These are phyloP conservation scores for human (Homo sapiens) DNA, from an alignment of 2,113 vertebrate species.

Conservation along the genomic window DNA sequence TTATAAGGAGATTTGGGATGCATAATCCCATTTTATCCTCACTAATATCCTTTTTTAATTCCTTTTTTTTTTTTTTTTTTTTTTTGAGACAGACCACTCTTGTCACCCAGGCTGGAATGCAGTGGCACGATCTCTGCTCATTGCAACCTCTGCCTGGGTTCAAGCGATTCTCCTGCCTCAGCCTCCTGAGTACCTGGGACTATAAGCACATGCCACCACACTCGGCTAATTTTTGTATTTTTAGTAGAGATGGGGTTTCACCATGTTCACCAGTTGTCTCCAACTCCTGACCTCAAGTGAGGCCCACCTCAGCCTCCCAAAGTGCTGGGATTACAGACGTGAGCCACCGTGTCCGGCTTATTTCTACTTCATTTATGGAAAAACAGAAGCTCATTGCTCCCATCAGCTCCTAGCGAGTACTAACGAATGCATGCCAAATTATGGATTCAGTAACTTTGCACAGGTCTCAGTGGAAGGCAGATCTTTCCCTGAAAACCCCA, in stretches of 20 bases:
- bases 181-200: too few relatives aligned
- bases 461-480: background rate
- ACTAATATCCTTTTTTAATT: background rate
- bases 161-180: too few relatives aligned
- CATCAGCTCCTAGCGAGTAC: fast-evolving
- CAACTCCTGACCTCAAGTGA: background rate
- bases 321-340: background rate
- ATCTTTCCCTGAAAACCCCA: background rate
- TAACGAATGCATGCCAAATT: background rate
- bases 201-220: too few relatives aligned
- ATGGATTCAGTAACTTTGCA: background rate
- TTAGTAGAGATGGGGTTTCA: background rate
- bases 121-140: too few relatives aligned
- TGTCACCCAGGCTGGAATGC: background rate
- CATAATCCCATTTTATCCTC: background rate
- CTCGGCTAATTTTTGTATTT: background rate
- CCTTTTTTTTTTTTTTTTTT: background rate
- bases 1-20: background rate
- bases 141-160: too few relatives aligned
- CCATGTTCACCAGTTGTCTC: background rate
- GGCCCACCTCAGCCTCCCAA: background rate
- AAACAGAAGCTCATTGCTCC: background rate
- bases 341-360: background rate
- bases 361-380: background rate
- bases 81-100: background rate